Percentiles rank a stretch among this genome's conserved stretches.
Conservation (phyloP, 2,113 vertebrate species). For the Isurus oxyrinchus region DNA sequence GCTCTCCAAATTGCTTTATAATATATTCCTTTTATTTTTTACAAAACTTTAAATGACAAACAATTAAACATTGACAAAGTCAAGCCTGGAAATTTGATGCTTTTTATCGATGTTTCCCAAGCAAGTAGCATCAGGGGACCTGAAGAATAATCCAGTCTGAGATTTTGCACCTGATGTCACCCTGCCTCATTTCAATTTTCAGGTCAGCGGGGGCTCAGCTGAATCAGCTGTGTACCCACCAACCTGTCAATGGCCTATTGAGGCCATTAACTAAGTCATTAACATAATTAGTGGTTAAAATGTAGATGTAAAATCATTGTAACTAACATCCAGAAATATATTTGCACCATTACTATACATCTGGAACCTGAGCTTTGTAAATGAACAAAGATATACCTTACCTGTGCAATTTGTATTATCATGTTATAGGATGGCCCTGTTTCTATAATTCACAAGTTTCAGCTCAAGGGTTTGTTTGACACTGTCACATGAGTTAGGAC, state of each 20-base stretch:
- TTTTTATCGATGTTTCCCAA: not conserved
- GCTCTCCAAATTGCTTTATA: too few species aligned
- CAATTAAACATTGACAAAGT: not conserved
- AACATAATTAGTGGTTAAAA: too few species aligned
- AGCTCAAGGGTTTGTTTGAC: not conserved
- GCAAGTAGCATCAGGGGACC: too few species aligned
- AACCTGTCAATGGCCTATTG: too few species aligned
- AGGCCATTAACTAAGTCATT: too few species aligned
- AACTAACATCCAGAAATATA: not conserved
- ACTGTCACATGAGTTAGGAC: too few species aligned
- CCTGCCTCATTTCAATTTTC: too few species aligned
- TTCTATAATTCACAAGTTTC: not conserved
- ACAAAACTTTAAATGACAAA: too few species aligned
- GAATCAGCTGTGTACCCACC: too few species aligned
- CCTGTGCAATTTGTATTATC: not conserved
- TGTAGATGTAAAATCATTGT: not conserved
- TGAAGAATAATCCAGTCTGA: not conserved
- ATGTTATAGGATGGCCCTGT: not conserved
- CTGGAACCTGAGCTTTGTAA: not conserved
- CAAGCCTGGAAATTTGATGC: not conserved
- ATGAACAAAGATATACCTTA: not conserved
- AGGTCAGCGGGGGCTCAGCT: too few species aligned
- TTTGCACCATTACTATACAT: not conserved
- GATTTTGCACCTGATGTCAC: not conserved
- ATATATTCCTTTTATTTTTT: too few species aligned